Percentiles rank a stretch among this genome's conserved stretches.
phyloP scores from a whole-genome alignment of 2,888 invertebrate species.

The Auanema sp. region DNA sequence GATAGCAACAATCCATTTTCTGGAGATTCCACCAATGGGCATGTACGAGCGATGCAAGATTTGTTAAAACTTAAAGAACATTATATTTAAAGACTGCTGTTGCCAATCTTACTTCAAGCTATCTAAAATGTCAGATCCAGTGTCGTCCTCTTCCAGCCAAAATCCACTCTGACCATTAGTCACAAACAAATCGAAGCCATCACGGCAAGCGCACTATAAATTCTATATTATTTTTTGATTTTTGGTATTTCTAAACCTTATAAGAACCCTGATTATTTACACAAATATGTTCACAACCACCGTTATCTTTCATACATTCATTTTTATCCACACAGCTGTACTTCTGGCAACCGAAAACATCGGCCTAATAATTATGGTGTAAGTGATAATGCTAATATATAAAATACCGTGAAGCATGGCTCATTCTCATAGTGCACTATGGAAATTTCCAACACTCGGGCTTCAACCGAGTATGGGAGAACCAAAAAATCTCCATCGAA shows the following conservation, averaged over 20 bases:
- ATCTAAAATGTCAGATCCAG: constrained; percentile 81
- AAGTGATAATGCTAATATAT: constrained; percentile 4
- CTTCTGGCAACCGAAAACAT: constrained; percentile 41
- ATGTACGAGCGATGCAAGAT: constrained; percentile 55
- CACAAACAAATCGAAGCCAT: constrained; percentile 85
- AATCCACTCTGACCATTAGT: constrained; percentile 88
- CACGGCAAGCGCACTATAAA: constrained; percentile 57
- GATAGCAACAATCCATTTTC: constrained; percentile 61
- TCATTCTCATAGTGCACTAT: constrained; percentile 44
- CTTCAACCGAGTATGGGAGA: constrained; percentile 41
- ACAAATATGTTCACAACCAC: constrained; percentile 63
- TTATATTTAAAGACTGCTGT: neutral
- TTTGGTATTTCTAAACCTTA: constrained; percentile 28
- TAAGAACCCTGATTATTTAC: constrained; percentile 73
- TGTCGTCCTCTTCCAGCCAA: constrained; percentile 80
- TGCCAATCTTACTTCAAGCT: constrained; percentile 25
- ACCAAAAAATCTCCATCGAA: constrained; percentile 28
- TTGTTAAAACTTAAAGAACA: constrained; percentile 74
- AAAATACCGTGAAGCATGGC: constrained; percentile 47
- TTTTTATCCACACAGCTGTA: constrained; percentile 55
- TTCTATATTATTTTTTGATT: neutral
- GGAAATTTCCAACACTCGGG: constrained; percentile 33
- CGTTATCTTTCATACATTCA: constrained; percentile 62
- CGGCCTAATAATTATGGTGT: constrained; percentile 16
- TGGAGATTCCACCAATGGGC: constrained; percentile 52